These are phyloP conservation scores for Drosophila funebris DNA, from an alignment of 1,140 invertebrate species.

Conservation along the genomic window DNA sequence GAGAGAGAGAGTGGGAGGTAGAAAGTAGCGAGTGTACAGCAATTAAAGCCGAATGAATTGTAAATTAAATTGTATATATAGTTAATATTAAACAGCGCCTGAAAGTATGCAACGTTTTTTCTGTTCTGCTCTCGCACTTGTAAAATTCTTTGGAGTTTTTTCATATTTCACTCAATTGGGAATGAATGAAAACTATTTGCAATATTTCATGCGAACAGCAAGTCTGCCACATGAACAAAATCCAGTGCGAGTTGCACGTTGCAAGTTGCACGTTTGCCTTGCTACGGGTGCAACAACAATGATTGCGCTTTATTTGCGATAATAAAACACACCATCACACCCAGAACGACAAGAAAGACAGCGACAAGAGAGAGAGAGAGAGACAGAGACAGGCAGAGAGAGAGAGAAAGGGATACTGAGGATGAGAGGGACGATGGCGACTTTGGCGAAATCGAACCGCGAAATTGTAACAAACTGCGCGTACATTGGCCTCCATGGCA, in stretches of 20 bases:
- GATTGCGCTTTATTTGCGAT: constrained; percentile 83
- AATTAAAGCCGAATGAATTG: constrained; percentile 40
- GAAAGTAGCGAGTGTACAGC: constrained; percentile 3
- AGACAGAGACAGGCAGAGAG: background rate
- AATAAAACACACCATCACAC: constrained; percentile 81
- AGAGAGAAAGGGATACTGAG: background rate
- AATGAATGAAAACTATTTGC: constrained; percentile 80
- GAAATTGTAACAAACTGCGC: constrained; percentile 82
- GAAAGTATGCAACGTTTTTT: constrained; percentile 14
- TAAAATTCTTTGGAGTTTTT: constrained; percentile 35
- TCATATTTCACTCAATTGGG: constrained; percentile 71
- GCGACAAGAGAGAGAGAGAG: background rate
- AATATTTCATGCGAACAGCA: constrained; percentile 65
- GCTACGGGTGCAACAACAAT: constrained; percentile 76
- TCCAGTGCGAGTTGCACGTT: constrained; percentile 44
- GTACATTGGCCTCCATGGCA: constrained; percentile 66
- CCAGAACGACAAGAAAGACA: constrained; percentile 46
- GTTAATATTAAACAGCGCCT: constrained; percentile 14
- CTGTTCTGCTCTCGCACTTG: constrained; percentile 13
- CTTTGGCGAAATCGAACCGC: constrained; percentile 71
- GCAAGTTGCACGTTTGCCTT: constrained; percentile 27
- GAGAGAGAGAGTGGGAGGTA: background rate
- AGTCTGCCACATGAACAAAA: constrained; percentile 72
- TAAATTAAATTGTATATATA: constrained; percentile 49
- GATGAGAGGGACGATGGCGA: constrained; percentile 18